Conservation (phyloP, 2,113 vertebrate genomes). For the Lucifuga dentata region DNA sequence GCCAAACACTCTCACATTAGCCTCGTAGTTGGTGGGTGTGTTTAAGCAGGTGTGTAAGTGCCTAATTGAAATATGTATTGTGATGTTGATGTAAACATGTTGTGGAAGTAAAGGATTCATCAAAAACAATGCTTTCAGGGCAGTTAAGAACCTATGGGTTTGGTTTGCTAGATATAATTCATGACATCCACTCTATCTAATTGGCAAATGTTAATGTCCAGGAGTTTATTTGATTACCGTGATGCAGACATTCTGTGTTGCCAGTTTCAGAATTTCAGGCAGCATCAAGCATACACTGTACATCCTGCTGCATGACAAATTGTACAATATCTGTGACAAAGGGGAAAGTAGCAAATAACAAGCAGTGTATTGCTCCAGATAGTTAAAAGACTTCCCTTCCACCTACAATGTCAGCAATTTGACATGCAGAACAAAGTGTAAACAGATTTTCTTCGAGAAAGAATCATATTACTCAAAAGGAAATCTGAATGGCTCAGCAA, state of each 20-base stretch:
- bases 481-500: slow-evolving; percentile 64
- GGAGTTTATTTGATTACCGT: neutral
- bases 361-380: slow-evolving; percentile 30
- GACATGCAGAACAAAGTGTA: slow-evolving; percentile 55
- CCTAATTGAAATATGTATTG: too few relatives aligned
- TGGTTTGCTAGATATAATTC: too few relatives aligned
- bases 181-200: slow-evolving; percentile 15
- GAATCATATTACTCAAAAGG: slow-evolving; percentile 55
- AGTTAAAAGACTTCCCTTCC: slow-evolving; percentile 46
- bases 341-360: slow-evolving; percentile 25
- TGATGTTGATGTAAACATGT: too few relatives aligned
- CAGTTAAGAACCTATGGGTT: too few relatives aligned
- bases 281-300: neutral
- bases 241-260: neutral
- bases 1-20: too few relatives aligned
- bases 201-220: slow-evolving; percentile 16
- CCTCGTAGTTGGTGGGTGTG: too few relatives aligned
- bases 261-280: neutral
- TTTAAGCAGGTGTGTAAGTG: too few relatives aligned
- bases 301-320: neutral
- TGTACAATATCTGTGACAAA: neutral
- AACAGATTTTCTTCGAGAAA: slow-evolving; percentile 54
- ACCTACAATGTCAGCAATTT: slow-evolving; percentile 54
- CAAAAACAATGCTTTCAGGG: too few relatives aligned
- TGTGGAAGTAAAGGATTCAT: too few relatives aligned